Evolutionary conservation across 1,140 invertebrate genomes (phyloP).

Genomic region (Camponotus pennsylvanicus): DNA sequence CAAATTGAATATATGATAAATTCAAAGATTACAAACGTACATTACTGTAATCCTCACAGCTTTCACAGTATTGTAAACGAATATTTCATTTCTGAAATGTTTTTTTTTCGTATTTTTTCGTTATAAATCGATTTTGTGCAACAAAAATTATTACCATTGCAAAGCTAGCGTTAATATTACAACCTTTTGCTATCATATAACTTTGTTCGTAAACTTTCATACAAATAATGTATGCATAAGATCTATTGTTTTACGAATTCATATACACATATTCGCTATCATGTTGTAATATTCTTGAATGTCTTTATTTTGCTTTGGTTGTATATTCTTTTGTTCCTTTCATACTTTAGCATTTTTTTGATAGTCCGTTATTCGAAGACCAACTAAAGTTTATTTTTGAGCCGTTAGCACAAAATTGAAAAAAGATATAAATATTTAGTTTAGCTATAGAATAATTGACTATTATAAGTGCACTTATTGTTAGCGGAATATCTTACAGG

Average conservation of each 20-base stretch:
- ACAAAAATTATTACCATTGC: constrained; percentile 19
- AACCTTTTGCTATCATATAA: constrained; percentile 23
- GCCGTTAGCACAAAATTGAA: constrained; percentile 1
- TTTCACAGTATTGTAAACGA: background rate
- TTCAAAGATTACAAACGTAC: background rate
- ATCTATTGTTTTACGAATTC: constrained; percentile 26
- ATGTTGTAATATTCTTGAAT: background rate
- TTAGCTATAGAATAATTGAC: constrained; percentile 32
- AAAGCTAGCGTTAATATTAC: background rate
- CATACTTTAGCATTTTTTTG: constrained; percentile 26
- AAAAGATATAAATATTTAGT: constrained; percentile 6
- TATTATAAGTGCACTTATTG: constrained; percentile 6
- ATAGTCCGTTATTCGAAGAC: constrained; percentile 24
- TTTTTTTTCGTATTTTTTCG: background rate
- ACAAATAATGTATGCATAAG: background rate
- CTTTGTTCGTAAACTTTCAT: constrained; percentile 4
- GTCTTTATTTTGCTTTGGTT: constrained; percentile 4
- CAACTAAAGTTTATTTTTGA: constrained; percentile 33
- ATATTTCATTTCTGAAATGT: background rate
- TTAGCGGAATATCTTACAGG: constrained; percentile 12
- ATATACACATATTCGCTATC: background rate
- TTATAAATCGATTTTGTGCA: constrained; percentile 10
- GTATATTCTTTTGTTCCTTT: background rate
- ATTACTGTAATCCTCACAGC: background rate
- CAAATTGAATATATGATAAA: constrained; percentile 14